Evolutionary conservation across 2,113 vertebrate genomes (phyloP).

Genomic region (Trachemys scripta): DNA sequence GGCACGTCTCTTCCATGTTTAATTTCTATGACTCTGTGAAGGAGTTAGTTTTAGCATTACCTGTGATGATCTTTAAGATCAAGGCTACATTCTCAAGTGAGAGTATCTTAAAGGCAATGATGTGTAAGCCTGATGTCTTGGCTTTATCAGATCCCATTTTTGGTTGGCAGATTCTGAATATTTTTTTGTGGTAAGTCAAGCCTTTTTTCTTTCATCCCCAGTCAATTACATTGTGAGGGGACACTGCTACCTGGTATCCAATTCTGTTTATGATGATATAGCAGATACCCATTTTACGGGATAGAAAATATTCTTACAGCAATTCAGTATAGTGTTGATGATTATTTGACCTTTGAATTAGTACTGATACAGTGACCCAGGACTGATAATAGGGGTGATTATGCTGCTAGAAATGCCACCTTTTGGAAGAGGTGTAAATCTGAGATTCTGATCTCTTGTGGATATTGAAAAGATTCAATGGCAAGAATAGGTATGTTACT

Average conservation of each 20-base stretch:
- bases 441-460: slow-evolving; percentile 16
- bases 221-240: neutral
- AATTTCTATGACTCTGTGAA: neutral
- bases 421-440: neutral
- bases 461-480: neutral
- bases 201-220: neutral
- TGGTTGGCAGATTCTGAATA: neutral
- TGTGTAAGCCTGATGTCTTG: neutral
- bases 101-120: fast-evolving
- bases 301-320: neutral
- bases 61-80: neutral
- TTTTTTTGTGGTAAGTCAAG: neutral
- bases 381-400: neutral
- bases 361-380: neutral
- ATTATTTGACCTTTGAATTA: neutral
- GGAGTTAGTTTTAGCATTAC: neutral
- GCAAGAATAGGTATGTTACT: neutral
- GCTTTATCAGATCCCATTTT: neutral
- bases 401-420: slow-evolving; percentile 1
- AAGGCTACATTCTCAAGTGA: neutral
- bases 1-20: neutral
- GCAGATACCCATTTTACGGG: neutral
- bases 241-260: neutral
- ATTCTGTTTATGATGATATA: neutral
- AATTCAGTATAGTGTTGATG: fast-evolving